Evolutionary conservation across 2,797 vertebrate genomes (phyloP).

Genomic region (Enteromius unitaeniatus): DNA sequence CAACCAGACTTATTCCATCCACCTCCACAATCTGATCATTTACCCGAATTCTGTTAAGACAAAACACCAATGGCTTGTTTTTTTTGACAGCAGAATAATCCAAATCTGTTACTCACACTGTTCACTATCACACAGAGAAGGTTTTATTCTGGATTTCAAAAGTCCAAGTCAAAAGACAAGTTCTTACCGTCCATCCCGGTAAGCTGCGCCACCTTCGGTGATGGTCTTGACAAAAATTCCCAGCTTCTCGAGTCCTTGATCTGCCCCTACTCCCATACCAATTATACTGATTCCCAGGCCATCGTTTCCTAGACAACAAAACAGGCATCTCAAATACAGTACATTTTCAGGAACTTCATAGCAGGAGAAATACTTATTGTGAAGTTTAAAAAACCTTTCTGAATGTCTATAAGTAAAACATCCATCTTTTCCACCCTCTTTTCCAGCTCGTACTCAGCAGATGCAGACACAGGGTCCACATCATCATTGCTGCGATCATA

Average conservation of each 20-base stretch:
- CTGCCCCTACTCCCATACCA: slow-evolving; percentile 93
- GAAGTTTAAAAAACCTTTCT: slow-evolving; percentile 81
- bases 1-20: slow-evolving; percentile 88
- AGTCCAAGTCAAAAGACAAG: neutral
- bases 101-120: neutral
- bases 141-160: neutral
- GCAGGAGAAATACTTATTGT: neutral
- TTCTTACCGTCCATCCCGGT: slow-evolving; percentile 85
- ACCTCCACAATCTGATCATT: slow-evolving; percentile 95
- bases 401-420: slow-evolving; percentile 89
- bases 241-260: slow-evolving; percentile 91
- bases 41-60: slow-evolving; percentile 81
- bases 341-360: neutral
- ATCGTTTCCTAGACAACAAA: slow-evolving; percentile 77
- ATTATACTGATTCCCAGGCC: slow-evolving; percentile 94
- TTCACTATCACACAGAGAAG: neutral
- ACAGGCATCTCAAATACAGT: neutral
- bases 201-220: slow-evolving; percentile 87
- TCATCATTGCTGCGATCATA: slow-evolving; percentile 90
- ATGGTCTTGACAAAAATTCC: slow-evolving; percentile 94
- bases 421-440: slow-evolving; percentile 94
- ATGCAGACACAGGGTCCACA: slow-evolving; percentile 90
- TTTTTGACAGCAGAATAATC: neutral
- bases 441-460: slow-evolving; percentile 91
- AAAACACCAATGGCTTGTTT: neutral